Percentiles rank a stretch among this genome's conserved stretches.
Evolutionary conservation across 1,140 invertebrate species (phyloP).

Genomic region (Notospermus geniculatus): DNA sequence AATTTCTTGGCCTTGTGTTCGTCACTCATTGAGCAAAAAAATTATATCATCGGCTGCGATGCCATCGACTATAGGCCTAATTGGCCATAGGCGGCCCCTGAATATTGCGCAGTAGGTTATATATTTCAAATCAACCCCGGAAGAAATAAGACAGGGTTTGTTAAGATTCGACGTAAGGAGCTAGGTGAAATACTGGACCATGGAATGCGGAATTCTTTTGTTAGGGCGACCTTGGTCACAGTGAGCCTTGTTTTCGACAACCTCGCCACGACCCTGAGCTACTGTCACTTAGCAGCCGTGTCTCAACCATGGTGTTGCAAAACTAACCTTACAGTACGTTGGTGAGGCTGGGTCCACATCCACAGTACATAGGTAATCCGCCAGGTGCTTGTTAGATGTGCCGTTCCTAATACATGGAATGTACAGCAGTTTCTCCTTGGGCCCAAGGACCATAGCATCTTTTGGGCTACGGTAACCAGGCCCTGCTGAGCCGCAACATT

Average conservation of each 20-base stretch:
- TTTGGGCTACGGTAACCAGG: constrained; percentile 62
- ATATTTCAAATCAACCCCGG: too few relatives aligned
- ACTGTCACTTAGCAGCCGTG: background rate
- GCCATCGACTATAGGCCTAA: too few relatives aligned
- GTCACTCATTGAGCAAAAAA: too few relatives aligned
- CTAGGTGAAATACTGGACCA: too few relatives aligned
- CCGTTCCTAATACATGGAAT: constrained; percentile 69
- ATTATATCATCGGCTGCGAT: too few relatives aligned
- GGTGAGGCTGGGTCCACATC: constrained; percentile 85
- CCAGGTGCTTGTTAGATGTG: constrained; percentile 55
- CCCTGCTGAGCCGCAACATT: constrained; percentile 31
- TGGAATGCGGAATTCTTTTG: background rate
- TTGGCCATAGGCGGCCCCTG: too few relatives aligned
- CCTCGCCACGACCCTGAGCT: background rate
- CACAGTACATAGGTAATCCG: constrained; percentile 86
- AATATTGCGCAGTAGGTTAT: too few relatives aligned
- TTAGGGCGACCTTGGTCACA: too few relatives aligned
- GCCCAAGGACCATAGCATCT: constrained; percentile 75
- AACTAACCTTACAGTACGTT: constrained; percentile 77
- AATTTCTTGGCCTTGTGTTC: too few relatives aligned
- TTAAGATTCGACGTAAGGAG: too few relatives aligned
- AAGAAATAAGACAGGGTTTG: too few relatives aligned
- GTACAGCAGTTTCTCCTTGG: constrained; percentile 82
- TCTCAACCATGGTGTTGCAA: background rate
- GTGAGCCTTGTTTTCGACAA: background rate